Evolutionary conservation across 2,113 vertebrate genomes (phyloP).

Genomic region (Zeus faber): DNA sequence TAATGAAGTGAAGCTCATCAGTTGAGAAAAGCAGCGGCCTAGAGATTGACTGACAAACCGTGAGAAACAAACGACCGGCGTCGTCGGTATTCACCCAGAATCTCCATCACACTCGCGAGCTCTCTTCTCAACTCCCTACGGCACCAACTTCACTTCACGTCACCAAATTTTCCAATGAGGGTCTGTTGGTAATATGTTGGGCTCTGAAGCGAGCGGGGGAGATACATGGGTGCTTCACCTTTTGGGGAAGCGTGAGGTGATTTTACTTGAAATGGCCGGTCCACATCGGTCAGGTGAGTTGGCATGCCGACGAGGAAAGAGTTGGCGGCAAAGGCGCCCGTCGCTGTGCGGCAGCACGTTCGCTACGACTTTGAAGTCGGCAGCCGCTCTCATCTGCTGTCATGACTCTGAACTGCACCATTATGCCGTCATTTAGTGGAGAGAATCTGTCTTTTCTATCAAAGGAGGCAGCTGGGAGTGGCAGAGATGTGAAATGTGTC

Average conservation of each 20-base stretch:
- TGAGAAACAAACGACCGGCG: conserved; percentile 37
- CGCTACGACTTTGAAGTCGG: conserved; percentile 39
- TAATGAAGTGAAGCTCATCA: conserved; percentile 58
- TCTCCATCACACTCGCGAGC: too few relatives aligned
- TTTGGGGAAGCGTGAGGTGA: too few relatives aligned
- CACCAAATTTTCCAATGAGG: too few relatives aligned
- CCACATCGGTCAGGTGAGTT: too few relatives aligned
- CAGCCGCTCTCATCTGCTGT: conserved; percentile 17
- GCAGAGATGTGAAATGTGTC: background rate
- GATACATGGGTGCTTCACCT: too few relatives aligned
- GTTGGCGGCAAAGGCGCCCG: too few relatives aligned
- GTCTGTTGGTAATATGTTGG: too few relatives aligned
- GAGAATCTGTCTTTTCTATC: conserved; percentile 12
- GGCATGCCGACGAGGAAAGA: too few relatives aligned
- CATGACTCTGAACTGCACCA: conserved; percentile 18
- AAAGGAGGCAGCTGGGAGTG: conserved; percentile 7
- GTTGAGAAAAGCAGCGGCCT: conserved; percentile 51
- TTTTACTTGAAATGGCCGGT: too few relatives aligned
- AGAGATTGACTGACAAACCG: conserved; percentile 39
- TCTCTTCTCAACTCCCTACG: conserved; percentile 12
- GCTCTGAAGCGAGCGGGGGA: too few relatives aligned
- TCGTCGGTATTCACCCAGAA: background rate
- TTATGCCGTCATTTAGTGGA: conserved; percentile 34
- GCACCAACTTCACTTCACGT: too few relatives aligned
- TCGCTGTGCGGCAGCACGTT: too few relatives aligned